These are phyloP conservation scores for Benthosema pterotum DNA, from an alignment of 2,797 vertebrate genomes.

Conservation along the genomic window DNA sequence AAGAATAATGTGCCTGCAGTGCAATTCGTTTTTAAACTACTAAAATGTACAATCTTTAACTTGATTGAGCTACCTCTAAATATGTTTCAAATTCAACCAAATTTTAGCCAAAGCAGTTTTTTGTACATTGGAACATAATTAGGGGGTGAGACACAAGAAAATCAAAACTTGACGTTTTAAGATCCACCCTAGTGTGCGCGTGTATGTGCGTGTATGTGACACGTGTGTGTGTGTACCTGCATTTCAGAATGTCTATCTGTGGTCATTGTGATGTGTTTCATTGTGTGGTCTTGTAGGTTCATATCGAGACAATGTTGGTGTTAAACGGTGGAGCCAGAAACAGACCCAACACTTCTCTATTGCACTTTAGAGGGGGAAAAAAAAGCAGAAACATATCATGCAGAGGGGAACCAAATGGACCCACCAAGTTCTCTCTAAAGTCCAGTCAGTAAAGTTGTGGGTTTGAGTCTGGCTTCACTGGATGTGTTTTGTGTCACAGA, in stretches of 20 bases:
- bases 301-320: slow-evolving; percentile 19
- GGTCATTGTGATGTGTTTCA: slow-evolving; percentile 25
- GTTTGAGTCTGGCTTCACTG: slow-evolving; percentile 50
- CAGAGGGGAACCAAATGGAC: no score
- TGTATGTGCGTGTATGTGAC: slow-evolving; percentile 6
- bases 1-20: no score
- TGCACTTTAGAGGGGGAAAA: slow-evolving; percentile 1
- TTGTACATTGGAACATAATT: no score
- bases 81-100: no score
- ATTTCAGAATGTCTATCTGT: not conserved
- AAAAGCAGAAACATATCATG: no score
- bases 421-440: not conserved
- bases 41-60: no score
- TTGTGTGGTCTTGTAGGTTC: slow-evolving; percentile 16
- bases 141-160: no score
- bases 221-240: slow-evolving; percentile 7
- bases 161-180: no score
- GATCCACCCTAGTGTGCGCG: slow-evolving; percentile 3
- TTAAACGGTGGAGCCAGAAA: slow-evolving; percentile 39
- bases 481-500: slow-evolving; percentile 30
- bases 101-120: no score
- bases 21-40: no score
- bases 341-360: slow-evolving; percentile 29
- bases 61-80: no score
- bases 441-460: slow-evolving; percentile 10